Evolutionary conservation across 2,113 vertebrate genomes (phyloP), one percentile per base, ranked within the genome.

Genomic region (Caloenas nicobarica): DNA sequence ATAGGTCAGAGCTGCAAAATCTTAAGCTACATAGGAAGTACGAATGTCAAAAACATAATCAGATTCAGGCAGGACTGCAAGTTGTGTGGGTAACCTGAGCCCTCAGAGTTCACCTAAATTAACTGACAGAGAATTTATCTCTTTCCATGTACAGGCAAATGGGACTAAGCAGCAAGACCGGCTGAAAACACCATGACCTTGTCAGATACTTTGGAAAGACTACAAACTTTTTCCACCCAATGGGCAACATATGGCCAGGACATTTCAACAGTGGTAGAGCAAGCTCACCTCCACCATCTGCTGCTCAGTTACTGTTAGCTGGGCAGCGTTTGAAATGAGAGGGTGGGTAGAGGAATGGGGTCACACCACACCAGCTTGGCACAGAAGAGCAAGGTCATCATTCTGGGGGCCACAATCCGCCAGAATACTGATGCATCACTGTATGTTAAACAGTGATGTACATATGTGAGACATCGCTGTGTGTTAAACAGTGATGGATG

Each of bases 1-100:
- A 72, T 38, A 86, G 94, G 89, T 90, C 89, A 95, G 57, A 92
- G 62, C 66, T 71, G 66, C 88, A 91, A 85, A 93, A 64, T 74
- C 65, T 71, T 91, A 79, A 89, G 91, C 88, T 93, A 71, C 1
- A 5, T 62, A 83, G 76, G 71, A 90, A 90, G 76, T n/a, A 4
- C 29, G 61, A 90, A 82, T 69, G 57, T 80, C 82, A 86, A 71
- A 95, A 92, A 33, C 54, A 50, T 53, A 72, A 82, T 80, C 66
- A 92, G 82, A 90, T 88, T 86, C 64, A 53, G 61, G 58, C 50
- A 89, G 46, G 72, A 84, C 19, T 86, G 79, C 46, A 70, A 91
- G 56, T 62, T 81, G 17, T 62, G 81, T 44, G 84, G 62, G 72
- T 78, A 91, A 86, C 77, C 83, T 82, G 77, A 83, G 42, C 34